These are phyloP conservation scores for Yponomeuta malinellus DNA, from an alignment of 2,888 invertebrate genomes.

Conservation along the genomic window DNA sequence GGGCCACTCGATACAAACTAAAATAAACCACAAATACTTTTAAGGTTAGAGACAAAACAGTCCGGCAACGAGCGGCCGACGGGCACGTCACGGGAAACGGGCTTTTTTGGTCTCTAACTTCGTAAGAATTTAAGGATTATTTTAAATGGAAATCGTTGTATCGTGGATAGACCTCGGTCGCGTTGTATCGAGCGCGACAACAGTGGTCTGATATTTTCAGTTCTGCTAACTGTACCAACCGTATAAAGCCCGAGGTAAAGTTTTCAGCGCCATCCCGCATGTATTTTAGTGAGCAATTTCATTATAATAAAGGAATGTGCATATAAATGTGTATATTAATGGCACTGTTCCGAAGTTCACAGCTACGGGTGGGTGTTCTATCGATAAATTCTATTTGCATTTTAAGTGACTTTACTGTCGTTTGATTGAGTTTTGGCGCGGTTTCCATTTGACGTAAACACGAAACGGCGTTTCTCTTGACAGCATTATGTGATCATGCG, in stretches of 20 bases:
- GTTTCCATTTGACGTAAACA: background rate
- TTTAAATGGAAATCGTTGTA: no score
- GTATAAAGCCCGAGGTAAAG: background rate
- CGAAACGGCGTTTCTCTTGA: background rate
- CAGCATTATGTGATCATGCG: no score
- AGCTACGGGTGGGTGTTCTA: slow-evolving; percentile 57
- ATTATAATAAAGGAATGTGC: background rate
- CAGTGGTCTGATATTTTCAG: no score
- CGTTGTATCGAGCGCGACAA: no score
- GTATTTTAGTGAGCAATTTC: background rate
- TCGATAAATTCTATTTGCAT: slow-evolving; percentile 60
- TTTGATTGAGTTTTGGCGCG: slow-evolving; percentile 44
- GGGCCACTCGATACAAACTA: no score
- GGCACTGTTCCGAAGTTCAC: slow-evolving; percentile 30
- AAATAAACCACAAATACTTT: no score
- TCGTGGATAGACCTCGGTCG: no score
- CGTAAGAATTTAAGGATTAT: no score
- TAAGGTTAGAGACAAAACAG: no score
- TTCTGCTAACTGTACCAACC: background rate
- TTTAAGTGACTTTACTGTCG: slow-evolving; percentile 43
- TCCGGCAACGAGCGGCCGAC: no score
- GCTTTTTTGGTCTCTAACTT: no score
- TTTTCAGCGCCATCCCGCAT: background rate
- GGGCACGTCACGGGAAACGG: no score
- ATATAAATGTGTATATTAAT: background rate